Evolutionary conservation across 2,888 invertebrate genomes (phyloP).

Genomic region (Molanna angustata): DNA sequence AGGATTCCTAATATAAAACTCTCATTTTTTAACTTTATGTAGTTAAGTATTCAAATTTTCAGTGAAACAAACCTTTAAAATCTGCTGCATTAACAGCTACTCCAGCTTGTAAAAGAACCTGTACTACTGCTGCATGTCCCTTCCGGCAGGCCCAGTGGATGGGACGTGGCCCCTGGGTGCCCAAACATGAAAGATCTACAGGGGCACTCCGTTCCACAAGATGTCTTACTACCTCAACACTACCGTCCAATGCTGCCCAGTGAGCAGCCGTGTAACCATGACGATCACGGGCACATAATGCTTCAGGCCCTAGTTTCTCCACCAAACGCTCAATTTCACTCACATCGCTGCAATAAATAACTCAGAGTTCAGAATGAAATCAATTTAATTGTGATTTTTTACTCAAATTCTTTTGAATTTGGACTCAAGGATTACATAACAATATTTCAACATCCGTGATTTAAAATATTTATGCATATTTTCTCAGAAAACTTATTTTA

Average conservation of each 20-base stretch:
- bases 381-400: no score
- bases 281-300: conserved; percentile 78
- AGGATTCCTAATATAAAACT: no score
- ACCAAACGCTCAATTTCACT: conserved; percentile 80
- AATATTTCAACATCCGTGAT: no score
- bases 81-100: conserved; percentile 88
- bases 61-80: conserved; percentile 64
- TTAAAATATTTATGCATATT: no score
- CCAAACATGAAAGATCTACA: conserved; percentile 81
- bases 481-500: no score
- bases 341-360: conserved; percentile 60
- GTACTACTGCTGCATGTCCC: conserved; percentile 87
- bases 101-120: conserved; percentile 72
- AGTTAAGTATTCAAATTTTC: background rate
- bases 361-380: background rate
- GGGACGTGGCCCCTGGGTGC: conserved; percentile 85
- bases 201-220: conserved; percentile 81
- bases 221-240: conserved; percentile 85
- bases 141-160: conserved; percentile 95
- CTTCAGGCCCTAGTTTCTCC: conserved; percentile 76
- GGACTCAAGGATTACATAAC: no score
- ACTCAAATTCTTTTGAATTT: no score
- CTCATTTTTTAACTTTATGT: no score
- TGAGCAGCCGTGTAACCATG: conserved; percentile 93
- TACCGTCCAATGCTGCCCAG: conserved; percentile 88